phyloP scores from a whole-genome alignment of 2,888 invertebrate genomes.

The Papilio demoleus region DNA sequence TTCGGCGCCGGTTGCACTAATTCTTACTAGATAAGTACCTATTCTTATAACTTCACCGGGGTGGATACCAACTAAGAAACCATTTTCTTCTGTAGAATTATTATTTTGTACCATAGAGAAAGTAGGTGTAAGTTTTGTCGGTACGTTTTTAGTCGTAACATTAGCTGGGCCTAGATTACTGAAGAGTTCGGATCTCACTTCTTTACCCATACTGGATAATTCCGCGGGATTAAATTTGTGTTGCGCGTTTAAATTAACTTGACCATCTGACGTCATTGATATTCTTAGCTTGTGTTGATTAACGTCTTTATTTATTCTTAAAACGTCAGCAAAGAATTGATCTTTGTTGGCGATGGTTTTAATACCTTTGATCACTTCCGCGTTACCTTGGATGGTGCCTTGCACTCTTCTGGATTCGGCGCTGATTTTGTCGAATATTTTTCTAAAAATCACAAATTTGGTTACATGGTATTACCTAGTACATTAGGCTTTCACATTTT shows the following conservation, averaged over 20 bases:
- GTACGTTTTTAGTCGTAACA: conserved; percentile 56
- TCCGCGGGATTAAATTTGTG: conserved; percentile 73
- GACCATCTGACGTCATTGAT: conserved; percentile 75
- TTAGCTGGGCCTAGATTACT: conserved; percentile 63
- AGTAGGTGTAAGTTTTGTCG: conserved; percentile 59
- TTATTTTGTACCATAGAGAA: conserved; percentile 55
- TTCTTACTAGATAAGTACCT: conserved; percentile 63
- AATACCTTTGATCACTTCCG: conserved; percentile 82
- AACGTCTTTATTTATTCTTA: conserved; percentile 79
- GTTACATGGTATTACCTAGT: not conserved
- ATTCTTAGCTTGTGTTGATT: conserved; percentile 78
- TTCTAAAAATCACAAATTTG: conserved; percentile 68
- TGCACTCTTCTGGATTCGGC: conserved; percentile 80
- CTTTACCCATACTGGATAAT: conserved; percentile 61
- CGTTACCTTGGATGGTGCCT: conserved; percentile 76
- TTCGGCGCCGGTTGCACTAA: conserved; percentile 70
- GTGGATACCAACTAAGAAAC: conserved; percentile 62
- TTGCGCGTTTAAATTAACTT: conserved; percentile 73
- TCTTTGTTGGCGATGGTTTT: conserved; percentile 80
- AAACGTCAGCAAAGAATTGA: conserved; percentile 81
- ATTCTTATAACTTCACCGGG: conserved; percentile 73
- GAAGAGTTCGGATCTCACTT: conserved; percentile 67
- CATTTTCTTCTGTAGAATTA: conserved; percentile 54
- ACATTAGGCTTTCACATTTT: no score
- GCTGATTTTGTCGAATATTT: conserved; percentile 83